A percentile compares a stretch with the other conserved stretches of the same genome.
Conservation (phyloP, 2,888 invertebrate genomes). For the Drosophila nr. medialis region DNA sequence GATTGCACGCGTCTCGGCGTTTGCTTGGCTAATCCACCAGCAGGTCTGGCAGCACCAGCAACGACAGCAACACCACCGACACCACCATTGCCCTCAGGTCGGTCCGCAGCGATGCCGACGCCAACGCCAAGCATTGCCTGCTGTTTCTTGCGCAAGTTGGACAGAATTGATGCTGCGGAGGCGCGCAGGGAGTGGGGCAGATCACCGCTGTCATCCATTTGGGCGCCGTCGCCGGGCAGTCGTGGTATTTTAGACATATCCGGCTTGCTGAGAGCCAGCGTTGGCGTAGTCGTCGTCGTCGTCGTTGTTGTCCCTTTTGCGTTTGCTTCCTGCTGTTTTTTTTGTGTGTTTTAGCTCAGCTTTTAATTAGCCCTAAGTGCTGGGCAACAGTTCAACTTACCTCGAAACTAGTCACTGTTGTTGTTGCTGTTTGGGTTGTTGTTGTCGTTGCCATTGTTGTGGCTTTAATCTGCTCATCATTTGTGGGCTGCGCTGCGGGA, state of each 20-base stretch:
- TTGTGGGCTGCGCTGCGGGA: constrained; percentile 69
- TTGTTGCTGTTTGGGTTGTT: constrained; percentile 11
- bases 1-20: constrained; percentile 82
- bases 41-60: not conserved
- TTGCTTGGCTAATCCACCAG: constrained; percentile 48
- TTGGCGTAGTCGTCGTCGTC: constrained; percentile 13
- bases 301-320: constrained; percentile 1
- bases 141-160: constrained; percentile 76
- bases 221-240: constrained; percentile 83
- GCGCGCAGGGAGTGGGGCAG: constrained; percentile 65
- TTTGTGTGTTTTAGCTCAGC: constrained; percentile 43
- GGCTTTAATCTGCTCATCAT: constrained; percentile 68
- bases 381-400: constrained; percentile 67
- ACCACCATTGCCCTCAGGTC: not conserved
- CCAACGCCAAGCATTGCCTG: constrained; percentile 55
- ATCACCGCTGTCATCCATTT: constrained; percentile 76
- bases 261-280: constrained; percentile 34
- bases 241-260: constrained; percentile 84
- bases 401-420: constrained; percentile 56
- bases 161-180: constrained; percentile 68
- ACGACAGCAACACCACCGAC: not conserved
- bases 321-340: constrained; percentile 66
- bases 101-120: constrained; percentile 1
- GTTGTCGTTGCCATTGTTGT: constrained; percentile 28
- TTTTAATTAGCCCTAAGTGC: constrained; percentile 76